Evolutionary conservation across 2,113 vertebrate species (phyloP), one percentile per base, ranked within the genome.

Genomic region (Siphamia tubifer): DNA sequence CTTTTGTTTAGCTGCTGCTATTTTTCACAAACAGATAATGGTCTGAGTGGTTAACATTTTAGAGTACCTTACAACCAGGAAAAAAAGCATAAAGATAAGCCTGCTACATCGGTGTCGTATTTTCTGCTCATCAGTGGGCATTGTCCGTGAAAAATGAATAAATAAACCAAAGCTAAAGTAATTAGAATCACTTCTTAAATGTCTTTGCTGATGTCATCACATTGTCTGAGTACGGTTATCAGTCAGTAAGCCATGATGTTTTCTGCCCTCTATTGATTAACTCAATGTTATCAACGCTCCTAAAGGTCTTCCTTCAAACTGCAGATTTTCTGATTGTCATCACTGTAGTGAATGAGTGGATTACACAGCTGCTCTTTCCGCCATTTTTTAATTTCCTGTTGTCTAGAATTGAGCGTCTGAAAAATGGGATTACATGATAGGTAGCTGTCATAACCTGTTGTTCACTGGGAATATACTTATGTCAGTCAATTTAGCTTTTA

Each of bases 311-410:
- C 39, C 36, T 40, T 78, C 44, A 17, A 42, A 44, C 6, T 47
- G 23, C 25, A 34, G 28, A 69, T 44, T 36, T 23, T 64, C 43
- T 65, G 85, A 89, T 85, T 65, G 34, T 44, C 82, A 85, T 83
- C 71, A n/a, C 71, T 53, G 68, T 66, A 65, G 49, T 17, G 40
- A 76, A 60, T 55, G 32, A 72, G 39, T 44, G 32, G 45, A 47
- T 84, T 51, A 76, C 19, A 11, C 65, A 30, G 61, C 39, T 20
- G 34, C 70, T 62, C 62, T 68, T 21, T 31, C 58, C 61, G 30
- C 42, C 12, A 16, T 47, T 43, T 73, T 90, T 92, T 90, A 87
- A 92, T 92, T 90, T 92, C 91, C 91, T 92, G 88, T 85, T 77
- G 74, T 84, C 73, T 72, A 21, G 42, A 25, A 34, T 3, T 52